Evolutionary conservation across 2,797 vertebrate species (phyloP).

Genomic region (Eulemur albifrons): DNA sequence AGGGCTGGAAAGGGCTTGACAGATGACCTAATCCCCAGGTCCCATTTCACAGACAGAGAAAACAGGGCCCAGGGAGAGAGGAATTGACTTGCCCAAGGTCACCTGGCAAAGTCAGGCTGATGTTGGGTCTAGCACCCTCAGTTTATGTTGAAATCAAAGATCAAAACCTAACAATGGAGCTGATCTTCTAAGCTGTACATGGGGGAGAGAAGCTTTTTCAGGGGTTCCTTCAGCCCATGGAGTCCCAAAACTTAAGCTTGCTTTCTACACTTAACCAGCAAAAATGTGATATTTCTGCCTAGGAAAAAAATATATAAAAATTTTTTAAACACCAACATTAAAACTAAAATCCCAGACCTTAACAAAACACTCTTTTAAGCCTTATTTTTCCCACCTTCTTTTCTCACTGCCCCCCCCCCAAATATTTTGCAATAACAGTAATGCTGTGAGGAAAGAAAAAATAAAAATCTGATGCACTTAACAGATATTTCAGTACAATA

Average conservation of each 20-base stretch:
- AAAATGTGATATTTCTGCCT: conserved; percentile 31
- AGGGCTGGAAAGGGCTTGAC: conserved; percentile 32
- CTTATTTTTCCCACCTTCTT: conserved; percentile 56
- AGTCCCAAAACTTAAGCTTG: background rate
- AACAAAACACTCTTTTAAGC: conserved; percentile 66
- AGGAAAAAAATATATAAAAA: background rate
- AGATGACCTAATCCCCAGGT: conserved; percentile 56
- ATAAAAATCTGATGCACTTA: conserved; percentile 83
- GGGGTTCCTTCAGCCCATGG: background rate
- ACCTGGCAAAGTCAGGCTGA: conserved; percentile 27
- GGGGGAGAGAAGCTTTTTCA: background rate
- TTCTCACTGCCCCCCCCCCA: conserved; percentile 40
- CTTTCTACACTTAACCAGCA: conserved; percentile 7
- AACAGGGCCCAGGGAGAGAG: background rate
- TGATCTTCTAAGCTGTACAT: background rate
- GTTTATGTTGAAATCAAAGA: conserved; percentile 46
- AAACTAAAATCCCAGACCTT: conserved; percentile 71
- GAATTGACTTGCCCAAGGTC: conserved; percentile 67
- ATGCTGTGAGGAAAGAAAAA: conserved; percentile 85
- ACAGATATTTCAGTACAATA: conserved; percentile 83
- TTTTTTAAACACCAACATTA: conserved; percentile 46
- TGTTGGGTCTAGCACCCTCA: background rate
- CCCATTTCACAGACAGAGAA: conserved; percentile 64
- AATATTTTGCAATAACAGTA: conserved; percentile 78
- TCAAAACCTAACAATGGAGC: background rate